Evolutionary conservation across 2,888 invertebrate genomes (phyloP).

Genomic region (Epinotia nisella): DNA sequence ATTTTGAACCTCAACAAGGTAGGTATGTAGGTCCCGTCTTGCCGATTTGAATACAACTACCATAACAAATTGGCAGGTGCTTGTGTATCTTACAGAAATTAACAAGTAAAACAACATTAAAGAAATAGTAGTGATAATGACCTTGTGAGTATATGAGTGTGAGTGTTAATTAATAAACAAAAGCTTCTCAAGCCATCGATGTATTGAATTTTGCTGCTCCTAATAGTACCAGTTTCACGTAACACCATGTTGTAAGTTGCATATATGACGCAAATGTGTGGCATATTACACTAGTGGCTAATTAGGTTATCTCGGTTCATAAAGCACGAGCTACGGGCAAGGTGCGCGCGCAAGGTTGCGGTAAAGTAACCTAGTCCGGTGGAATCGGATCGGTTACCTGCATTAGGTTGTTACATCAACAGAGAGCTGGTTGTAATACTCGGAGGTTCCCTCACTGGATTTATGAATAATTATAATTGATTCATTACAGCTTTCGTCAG

Average conservation of each 20-base stretch:
- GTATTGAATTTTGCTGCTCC: not conserved
- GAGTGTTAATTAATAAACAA: too few species aligned
- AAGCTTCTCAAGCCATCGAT: too few species aligned
- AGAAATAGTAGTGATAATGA: too few species aligned
- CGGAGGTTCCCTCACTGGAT: not conserved
- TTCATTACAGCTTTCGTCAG: not conserved
- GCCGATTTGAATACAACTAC: too few species aligned
- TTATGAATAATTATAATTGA: constrained; percentile 2
- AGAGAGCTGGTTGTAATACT: not conserved
- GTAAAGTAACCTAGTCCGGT: constrained; percentile 31
- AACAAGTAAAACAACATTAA: too few species aligned
- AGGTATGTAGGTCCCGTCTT: too few species aligned
- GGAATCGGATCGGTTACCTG: constrained; percentile 37
- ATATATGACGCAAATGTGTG: constrained; percentile 21
- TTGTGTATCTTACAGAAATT: too few species aligned
- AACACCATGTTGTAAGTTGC: constrained; percentile 11
- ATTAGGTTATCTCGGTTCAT: constrained; percentile 43
- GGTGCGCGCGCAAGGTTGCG: constrained; percentile 44
- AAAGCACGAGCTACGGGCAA: constrained; percentile 42
- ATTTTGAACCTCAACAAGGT: too few species aligned
- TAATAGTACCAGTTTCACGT: constrained; percentile 1
- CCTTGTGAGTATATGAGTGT: too few species aligned
- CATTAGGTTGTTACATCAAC: constrained; percentile 34
- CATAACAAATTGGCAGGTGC: too few species aligned
- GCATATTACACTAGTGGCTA: constrained; percentile 31